A percentile compares a stretch with the other conserved stretches of the same genome.
phyloP scores from a whole-genome alignment of 2,888 invertebrate species.

The Xestia rhomboidea region DNA sequence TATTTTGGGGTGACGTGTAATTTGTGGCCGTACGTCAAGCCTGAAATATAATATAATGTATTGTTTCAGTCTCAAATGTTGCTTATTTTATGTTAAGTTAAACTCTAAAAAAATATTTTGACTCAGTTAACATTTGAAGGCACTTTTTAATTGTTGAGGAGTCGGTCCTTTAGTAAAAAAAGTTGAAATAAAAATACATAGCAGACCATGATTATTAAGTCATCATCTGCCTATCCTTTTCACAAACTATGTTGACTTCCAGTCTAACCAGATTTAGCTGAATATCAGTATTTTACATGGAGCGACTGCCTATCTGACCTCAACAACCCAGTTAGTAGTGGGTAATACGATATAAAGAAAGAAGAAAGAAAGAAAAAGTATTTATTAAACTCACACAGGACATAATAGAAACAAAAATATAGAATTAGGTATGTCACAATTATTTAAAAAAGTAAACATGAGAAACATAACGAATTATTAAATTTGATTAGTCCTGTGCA shows the following conservation, averaged over 20 bases:
- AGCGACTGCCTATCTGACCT: too few species aligned
- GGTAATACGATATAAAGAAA: background rate
- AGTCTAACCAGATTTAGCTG: background rate
- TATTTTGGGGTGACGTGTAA: conserved; percentile 21
- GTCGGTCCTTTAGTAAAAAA: background rate
- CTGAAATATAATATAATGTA: background rate
- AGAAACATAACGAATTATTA: too few species aligned
- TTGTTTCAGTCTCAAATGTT: conserved; percentile 4
- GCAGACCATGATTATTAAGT: background rate
- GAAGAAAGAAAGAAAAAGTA: too few species aligned
- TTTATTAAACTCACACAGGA: too few species aligned
- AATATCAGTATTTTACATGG: background rate
- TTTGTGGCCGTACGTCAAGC: background rate
- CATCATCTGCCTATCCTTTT: background rate
- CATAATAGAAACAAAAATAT: too few species aligned
- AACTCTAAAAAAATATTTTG: background rate
- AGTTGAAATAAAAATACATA: background rate
- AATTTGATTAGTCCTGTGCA: too few species aligned
- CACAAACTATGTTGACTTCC: background rate
- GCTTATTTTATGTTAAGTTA: background rate
- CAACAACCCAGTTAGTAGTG: background rate
- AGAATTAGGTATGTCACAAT: too few species aligned
- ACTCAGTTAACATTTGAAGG: background rate
- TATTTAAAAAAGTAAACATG: too few species aligned
- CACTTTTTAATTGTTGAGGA: background rate